Base-by-base conservation (phyloP, 1,140 invertebrate species). In the Calephelis virginiensis region DNA sequence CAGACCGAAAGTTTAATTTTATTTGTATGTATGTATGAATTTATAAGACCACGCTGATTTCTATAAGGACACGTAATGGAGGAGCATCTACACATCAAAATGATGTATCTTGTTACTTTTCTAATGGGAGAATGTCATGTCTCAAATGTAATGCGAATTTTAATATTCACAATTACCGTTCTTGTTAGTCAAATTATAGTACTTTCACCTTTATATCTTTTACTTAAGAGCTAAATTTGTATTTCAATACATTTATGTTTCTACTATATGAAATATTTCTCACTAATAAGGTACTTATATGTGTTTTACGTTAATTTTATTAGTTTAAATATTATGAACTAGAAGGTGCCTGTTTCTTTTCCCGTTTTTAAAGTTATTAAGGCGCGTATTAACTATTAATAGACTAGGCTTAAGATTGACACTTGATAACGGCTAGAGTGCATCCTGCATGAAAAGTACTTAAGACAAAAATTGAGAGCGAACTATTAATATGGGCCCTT, bases 231-330 rank as follows among this genome's bases (percentile, higher is more conserved):
- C 63, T 61, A 65, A 71, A 71, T 68, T 72, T 37, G 48, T 40
- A 62, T 61, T 10, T 53, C 28, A 10, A n/a, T n/a, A 43, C 8
- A 43, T 43, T 43, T 45, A 8, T 62, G 61, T 38, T 40, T 45
- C 40, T n/a, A 17, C 2, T 3, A 13, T 10, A 13, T 38, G 37
- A 50, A 28, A 64, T 10, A 64, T 64, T 64, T 7, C 50, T 53
- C 49, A n/a, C 43, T 81, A 81, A 78, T 76, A 81, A 78, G 78
- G 70, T 70, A 81, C 76, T 81, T 75, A 76, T 77, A 77, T 62
- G 66, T 75, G 75, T 81, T 81, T 77, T 77, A 78, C 28, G 14
- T 53, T 8, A 17, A 53, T n/a, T 53, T 28, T 37, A 11, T 11
- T 28, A 37, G 28, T 12, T 40, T 38, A 13, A 28, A 64, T 64